Evolutionary conservation across 2,797 vertebrate genomes (phyloP).

Genomic region (Urosaurus nigricauda): DNA sequence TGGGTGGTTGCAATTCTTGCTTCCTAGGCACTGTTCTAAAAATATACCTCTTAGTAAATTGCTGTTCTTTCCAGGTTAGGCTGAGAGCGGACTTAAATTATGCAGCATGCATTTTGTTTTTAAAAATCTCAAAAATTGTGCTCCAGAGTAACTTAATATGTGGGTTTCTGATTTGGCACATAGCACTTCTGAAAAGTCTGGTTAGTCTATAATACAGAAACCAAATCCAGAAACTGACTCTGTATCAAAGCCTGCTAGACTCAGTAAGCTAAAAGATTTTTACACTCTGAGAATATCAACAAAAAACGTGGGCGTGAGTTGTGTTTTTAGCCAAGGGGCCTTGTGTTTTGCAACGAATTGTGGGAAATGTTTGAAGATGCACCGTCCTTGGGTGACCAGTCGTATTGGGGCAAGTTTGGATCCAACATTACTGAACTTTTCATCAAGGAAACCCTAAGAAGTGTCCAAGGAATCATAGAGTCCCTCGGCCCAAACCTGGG

Average conservation of each 20-base stretch:
- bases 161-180: constrained; percentile 16
- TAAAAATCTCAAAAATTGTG: constrained; percentile 29
- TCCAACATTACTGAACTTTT: not conserved
- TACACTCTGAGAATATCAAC: not conserved
- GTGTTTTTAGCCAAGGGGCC: not conserved
- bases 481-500: not conserved
- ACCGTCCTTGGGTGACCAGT: not conserved
- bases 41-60: constrained; percentile 11
- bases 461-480: not conserved
- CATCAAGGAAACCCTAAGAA: not conserved
- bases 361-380: not conserved
- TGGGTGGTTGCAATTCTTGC: not conserved
- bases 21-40: constrained; percentile 1
- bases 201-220: not conserved
- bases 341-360: not conserved
- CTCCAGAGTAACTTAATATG: constrained; percentile 14
- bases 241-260: no score
- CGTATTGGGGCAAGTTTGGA: not conserved
- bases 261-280: not conserved
- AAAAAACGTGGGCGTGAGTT: not conserved
- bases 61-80: not conserved
- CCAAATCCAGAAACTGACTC: not conserved
- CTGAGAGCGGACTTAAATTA: constrained; percentile 12
- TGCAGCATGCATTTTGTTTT: constrained; percentile 25
- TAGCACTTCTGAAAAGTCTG: not conserved